Conservation (phyloP, 2,797 vertebrate species). For the Peromyscus attwateri region DNA sequence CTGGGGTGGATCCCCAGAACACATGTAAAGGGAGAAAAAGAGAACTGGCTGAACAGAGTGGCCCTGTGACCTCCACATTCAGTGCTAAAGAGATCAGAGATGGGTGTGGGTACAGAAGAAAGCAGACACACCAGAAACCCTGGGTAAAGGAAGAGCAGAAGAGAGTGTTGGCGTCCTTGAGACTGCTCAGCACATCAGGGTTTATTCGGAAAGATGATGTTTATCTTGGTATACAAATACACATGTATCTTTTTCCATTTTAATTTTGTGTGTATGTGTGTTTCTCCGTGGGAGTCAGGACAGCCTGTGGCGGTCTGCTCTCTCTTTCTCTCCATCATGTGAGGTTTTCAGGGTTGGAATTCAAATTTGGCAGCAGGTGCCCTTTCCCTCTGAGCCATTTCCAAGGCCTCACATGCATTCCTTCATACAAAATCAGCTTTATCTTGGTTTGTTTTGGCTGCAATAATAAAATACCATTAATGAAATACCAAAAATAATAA, state of each 20-base stretch:
- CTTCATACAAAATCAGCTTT: background rate
- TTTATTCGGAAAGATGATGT: constrained; percentile 27
- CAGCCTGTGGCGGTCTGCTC: background rate
- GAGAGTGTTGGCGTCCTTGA: background rate
- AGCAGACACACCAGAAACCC: background rate
- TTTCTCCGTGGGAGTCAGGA: background rate
- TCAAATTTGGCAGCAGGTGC: background rate
- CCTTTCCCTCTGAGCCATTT: background rate
- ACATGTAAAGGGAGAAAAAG: too few relatives aligned
- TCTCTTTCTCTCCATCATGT: background rate
- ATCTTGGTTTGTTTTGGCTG: background rate
- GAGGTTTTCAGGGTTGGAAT: background rate
- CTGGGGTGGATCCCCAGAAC: background rate
- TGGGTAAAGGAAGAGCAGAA: constrained; percentile 46
- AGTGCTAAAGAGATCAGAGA: background rate
- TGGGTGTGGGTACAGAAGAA: background rate
- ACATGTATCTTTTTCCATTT: background rate
- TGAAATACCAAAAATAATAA: background rate
- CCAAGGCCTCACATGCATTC: background rate
- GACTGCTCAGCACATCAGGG: constrained; percentile 38
- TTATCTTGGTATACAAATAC: background rate
- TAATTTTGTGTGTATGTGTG: background rate
- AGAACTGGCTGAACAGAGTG: background rate
- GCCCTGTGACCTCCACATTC: background rate
- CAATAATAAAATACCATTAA: background rate